Conservation (phyloP, 2,113 vertebrate species). For the Leucopsar rothschildi region DNA sequence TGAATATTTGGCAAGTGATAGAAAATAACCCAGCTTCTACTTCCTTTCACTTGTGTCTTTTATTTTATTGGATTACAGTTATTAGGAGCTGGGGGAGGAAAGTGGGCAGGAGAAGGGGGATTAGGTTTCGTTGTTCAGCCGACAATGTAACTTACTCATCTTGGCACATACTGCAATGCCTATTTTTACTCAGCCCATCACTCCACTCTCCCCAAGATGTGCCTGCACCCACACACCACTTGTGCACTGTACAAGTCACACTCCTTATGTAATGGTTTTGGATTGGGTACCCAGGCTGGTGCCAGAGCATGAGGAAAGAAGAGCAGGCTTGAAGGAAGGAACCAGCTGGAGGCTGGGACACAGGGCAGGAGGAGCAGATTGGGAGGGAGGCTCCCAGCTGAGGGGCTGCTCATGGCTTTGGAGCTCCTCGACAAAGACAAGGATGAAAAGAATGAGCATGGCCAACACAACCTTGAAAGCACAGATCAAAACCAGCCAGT, state of each 20-base stretch:
- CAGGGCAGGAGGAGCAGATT: rapidly evolving
- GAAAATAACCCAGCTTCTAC: conserved; percentile 12
- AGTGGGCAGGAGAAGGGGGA: conserved; percentile 17
- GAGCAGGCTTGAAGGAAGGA: neutral
- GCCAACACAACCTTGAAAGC: neutral
- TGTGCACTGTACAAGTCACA: conserved; percentile 3
- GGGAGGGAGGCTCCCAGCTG: rapidly evolving
- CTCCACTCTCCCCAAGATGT: neutral
- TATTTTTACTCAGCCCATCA: conserved; percentile 42
- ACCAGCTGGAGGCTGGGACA: neutral
- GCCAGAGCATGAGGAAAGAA: neutral
- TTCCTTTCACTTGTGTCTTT: conserved; percentile 11
- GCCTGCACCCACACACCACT: conserved; percentile 49
- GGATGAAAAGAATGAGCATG: neutral
- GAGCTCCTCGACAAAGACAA: neutral
- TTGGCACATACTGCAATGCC: neutral
- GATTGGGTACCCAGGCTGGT: neutral
- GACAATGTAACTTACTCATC: conserved; percentile 16
- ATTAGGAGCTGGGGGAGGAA: conserved; percentile 37
- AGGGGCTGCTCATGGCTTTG: neutral
- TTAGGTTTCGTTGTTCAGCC: neutral
- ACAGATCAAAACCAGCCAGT: neutral
- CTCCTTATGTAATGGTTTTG: neutral
- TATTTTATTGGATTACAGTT: conserved; percentile 29
- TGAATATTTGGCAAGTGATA: neutral